Evolutionary conservation across 2,797 vertebrate species (phyloP).

Genomic region (Gymnothorax javanicus): DNA sequence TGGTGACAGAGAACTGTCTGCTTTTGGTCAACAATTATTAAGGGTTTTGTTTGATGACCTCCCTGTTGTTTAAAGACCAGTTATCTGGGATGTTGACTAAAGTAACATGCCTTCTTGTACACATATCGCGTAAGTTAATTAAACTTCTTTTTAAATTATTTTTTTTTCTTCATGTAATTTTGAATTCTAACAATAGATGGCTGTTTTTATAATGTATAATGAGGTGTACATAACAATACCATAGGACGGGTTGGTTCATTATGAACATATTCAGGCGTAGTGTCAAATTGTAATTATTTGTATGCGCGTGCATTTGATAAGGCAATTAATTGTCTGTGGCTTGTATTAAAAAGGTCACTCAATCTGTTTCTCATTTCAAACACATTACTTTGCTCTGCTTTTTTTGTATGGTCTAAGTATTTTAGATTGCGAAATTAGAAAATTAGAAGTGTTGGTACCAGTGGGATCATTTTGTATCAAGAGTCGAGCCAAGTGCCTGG

Average conservation of each 20-base stretch:
- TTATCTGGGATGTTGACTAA: slow-evolving; percentile 36
- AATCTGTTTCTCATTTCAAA: slow-evolving; percentile 32
- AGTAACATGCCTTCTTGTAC: slow-evolving; percentile 52
- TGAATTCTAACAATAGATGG: slow-evolving; percentile 30
- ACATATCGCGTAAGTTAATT: slow-evolving; percentile 50
- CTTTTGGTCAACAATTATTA: slow-evolving; percentile 60
- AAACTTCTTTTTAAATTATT: slow-evolving; percentile 51
- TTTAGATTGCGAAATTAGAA: neutral
- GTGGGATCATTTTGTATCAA: neutral
- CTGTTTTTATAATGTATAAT: slow-evolving; percentile 41
- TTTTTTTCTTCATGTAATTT: slow-evolving; percentile 51
- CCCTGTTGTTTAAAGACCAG: neutral
- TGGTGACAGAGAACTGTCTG: slow-evolving; percentile 50
- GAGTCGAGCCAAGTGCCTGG: neutral
- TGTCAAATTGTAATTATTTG: neutral
- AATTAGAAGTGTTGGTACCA: neutral
- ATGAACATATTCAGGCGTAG: neutral
- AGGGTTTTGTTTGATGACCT: neutral
- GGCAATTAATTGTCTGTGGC: slow-evolving; percentile 44
- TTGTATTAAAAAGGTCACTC: neutral
- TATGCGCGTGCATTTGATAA: slow-evolving; percentile 7
- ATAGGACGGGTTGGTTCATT: slow-evolving; percentile 6
- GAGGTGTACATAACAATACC: slow-evolving; percentile 40
- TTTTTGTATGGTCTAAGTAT: slow-evolving; percentile 15
- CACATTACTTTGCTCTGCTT: slow-evolving; percentile 31